Base-by-base conservation (phyloP, 2,888 invertebrate genomes). In the Sialis lutaria region DNA sequence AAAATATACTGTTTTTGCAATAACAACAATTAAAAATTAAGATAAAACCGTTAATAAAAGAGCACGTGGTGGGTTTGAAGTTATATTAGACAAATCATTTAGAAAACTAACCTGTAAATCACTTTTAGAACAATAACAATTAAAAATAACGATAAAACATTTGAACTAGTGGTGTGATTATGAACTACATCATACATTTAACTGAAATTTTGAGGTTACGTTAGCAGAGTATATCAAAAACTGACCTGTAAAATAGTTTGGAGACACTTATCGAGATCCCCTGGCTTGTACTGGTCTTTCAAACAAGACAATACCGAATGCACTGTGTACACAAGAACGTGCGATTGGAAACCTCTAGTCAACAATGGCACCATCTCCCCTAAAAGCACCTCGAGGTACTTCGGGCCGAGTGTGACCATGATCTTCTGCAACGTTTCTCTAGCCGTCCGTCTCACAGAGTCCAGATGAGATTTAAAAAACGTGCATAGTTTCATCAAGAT, bases 381-480 rank as follows among this genome's bases (percentile, higher is more conserved):
- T 8, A 96, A 63, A 22, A 96, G 65, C 55, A 80, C 69, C 6
- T 77, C 73, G 50, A 97, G 69, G 63, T 90, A 90, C 10, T 74
- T 66, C 0, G 90, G 78, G 0, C 96, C 96, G 6, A 98, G 71
- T 0, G 86, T 77, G 0, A 77, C 58, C 79, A 92, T 84, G 31
- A 95, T 87, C 64, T 90, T 87, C 54, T 87, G 82, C n/a, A 97
- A 72, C n/a, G 89, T 91, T 61, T 91, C 88, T 33, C 93, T 74
- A 0, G 95, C 83, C 1, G 79, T 68, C 58, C 85, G 78, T 40
- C 96, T 74, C 3, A 95, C 87, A 57, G 89, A 88, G 54, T 85
- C 84, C 13, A 91, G 64, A 2, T 86, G 84, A 0, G 93, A 93
- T 62, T 88, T 89, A 49, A 97, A 65, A 61, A 95, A 92, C 1